These are phyloP conservation scores for Amphiprion clarkii DNA, from an alignment of 2,797 vertebrate species.

Conservation along the genomic window DNA sequence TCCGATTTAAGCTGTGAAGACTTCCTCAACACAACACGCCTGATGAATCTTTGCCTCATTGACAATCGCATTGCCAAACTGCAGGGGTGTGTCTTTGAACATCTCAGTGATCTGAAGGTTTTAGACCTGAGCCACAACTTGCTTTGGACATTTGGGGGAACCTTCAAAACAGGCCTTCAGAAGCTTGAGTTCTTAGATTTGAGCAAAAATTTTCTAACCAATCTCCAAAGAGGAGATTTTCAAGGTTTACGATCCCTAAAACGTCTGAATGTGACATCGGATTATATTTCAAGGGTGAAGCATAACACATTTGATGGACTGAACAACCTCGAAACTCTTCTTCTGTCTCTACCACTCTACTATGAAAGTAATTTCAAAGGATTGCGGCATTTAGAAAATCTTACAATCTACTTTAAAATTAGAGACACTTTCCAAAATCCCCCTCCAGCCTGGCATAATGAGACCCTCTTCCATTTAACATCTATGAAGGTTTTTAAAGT, in stretches of 20 bases:
- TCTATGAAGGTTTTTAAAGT: background rate
- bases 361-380: background rate
- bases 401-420: slow-evolving; percentile 5
- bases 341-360: background rate
- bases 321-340: background rate
- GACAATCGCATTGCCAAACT: slow-evolving; percentile 17
- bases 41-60: slow-evolving; percentile 19
- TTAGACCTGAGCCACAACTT: slow-evolving; percentile 16
- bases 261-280: slow-evolving; percentile 16
- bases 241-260: slow-evolving; percentile 18
- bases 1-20: slow-evolving; percentile 14
- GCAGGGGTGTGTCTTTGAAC: slow-evolving; percentile 11
- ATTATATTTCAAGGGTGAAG: accelerated
- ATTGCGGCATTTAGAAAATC: slow-evolving; percentile 7
- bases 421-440: background rate
- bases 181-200: slow-evolving; percentile 31
- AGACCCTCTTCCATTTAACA: background rate
- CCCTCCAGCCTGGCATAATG: accelerated
- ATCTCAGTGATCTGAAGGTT: slow-evolving; percentile 9
- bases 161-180: slow-evolving; percentile 1
- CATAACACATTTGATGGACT: slow-evolving; percentile 13
- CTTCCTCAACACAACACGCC: slow-evolving; percentile 4
- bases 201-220: background rate
- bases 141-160: background rate
- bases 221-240: background rate